Base-by-base conservation (phyloP, 2,888 invertebrate species). In the Zelleria hepariella region DNA sequence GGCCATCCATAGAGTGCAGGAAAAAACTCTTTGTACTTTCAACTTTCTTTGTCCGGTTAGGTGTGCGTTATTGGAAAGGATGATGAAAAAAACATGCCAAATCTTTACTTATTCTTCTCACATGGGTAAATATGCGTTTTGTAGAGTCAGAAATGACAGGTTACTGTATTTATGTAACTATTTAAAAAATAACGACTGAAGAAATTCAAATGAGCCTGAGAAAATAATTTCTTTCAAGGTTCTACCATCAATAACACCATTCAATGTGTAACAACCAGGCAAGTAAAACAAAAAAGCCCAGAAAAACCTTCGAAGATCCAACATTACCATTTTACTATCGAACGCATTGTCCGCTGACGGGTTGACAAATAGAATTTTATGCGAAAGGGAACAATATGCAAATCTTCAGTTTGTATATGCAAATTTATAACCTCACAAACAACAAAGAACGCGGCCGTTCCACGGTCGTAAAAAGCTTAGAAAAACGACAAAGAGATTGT, bases 381-480 rank as follows among this genome's bases (percentile, higher is more conserved):
- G 73, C 72, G 62, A 24, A 20, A 5, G 26, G 72, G 68, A 69
- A 80, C 75, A 74, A 78, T 80, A 85, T 83, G 83, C 83, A 81
- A 85, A 86, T 85, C 68, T 75, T 65, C 20, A 70, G 70, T 75
- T 75, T 75, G 72, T 79, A 77, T 85, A 87, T 87, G 86, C 86
- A 86, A 87, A 87, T 82, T 57, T 73, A 77, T 78, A 74, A 65
- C 71, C 77, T 61, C 60, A 61, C 52, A 20, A 64, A 66, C 68
- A 69, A 82, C 80, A 84, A 80, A 73, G 72, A 74, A 24, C 74
- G 66, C 73, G 68, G 67, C 68, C 69, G 69, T 60, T 72, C 62
- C 68, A 42, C 15, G 42, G 71, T 76, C 74, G 74, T 86, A 86
- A 86, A 86, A 85, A 82, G 79, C 74, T 74, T 78, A 77, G 73